These are phyloP conservation scores for Phyllostomus discolor DNA, from an alignment of 2,113 vertebrate genomes.

Conservation along the genomic window DNA sequence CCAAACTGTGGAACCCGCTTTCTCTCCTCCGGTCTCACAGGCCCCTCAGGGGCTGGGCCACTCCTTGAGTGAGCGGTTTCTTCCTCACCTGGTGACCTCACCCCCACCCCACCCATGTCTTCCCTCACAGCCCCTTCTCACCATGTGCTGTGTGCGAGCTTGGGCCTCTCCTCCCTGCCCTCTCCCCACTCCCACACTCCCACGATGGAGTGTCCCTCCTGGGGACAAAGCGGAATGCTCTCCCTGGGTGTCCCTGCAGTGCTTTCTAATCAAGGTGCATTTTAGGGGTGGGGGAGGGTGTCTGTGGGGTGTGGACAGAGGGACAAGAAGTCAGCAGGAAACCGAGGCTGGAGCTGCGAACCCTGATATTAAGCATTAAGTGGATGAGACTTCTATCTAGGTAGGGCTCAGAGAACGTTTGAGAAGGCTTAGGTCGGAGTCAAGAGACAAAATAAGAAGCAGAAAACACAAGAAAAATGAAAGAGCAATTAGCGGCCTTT, in stretches of 20 bases:
- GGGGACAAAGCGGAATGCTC: neutral
- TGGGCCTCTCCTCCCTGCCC: neutral
- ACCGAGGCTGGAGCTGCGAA: neutral
- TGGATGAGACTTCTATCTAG: neutral
- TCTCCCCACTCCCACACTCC: neutral
- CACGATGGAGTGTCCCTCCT: neutral
- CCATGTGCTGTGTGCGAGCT: neutral
- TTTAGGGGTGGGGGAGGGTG: neutral
- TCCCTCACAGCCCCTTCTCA: neutral
- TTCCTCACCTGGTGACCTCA: neutral
- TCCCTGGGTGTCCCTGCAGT: neutral
- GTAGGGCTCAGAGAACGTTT: neutral
- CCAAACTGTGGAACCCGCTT: accelerated
- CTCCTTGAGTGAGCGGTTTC: neutral
- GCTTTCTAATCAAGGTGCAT: neutral
- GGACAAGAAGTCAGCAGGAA: neutral
- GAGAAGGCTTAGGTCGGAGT: neutral
- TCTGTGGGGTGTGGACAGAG: neutral
- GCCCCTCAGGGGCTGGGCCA: neutral
- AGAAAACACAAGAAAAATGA: conserved; percentile 12
- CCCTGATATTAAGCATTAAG: neutral
- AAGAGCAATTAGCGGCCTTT: neutral
- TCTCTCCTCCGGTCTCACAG: neutral
- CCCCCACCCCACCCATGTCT: accelerated
- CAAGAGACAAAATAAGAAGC: conserved; percentile 4